Percentiles rank a stretch among this genome's conserved stretches.
These are phyloP conservation scores for Paracentrotus lividus DNA, from an alignment of 53 echinoderm and acorn worm genomes.

Conservation along the genomic window DNA sequence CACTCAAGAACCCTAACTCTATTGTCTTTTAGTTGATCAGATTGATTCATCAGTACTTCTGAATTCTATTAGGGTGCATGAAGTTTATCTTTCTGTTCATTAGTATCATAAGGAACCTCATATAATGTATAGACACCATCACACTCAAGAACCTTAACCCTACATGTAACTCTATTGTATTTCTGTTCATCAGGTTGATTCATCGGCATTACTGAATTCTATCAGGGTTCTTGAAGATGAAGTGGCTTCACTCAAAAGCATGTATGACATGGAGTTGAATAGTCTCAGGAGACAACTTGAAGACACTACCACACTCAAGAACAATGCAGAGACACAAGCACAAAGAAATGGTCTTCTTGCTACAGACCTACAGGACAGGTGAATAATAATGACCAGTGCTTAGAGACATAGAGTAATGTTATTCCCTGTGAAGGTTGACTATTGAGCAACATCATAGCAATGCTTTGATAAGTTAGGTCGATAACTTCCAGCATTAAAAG, in stretches of 20 bases:
- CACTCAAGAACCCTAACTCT: too few relatives aligned
- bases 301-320: constrained; percentile 76
- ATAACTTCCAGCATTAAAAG: constrained; percentile 81
- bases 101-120: too few relatives aligned
- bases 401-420: too few relatives aligned
- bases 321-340: constrained; percentile 85
- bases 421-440: too few relatives aligned
- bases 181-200: constrained; percentile 82
- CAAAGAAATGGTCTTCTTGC: constrained; percentile 88
- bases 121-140: too few relatives aligned
- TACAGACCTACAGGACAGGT: constrained; percentile 93
- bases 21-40: too few relatives aligned
- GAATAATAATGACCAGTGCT: background rate
- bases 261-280: constrained; percentile 88
- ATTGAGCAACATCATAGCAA: constrained; percentile 84
- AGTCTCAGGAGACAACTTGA: constrained; percentile 85
- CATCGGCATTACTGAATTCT: constrained; percentile 92
- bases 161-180: too few relatives aligned
- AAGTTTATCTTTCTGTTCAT: too few relatives aligned
- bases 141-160: too few relatives aligned
- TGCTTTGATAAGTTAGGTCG: constrained; percentile 80
- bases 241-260: constrained; percentile 80
- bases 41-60: too few relatives aligned
- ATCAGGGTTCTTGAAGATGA: constrained; percentile 96
- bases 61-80: too few relatives aligned